Base-by-base conservation (phyloP, 2,888 invertebrate species). In the Agriopis marginaria region DNA sequence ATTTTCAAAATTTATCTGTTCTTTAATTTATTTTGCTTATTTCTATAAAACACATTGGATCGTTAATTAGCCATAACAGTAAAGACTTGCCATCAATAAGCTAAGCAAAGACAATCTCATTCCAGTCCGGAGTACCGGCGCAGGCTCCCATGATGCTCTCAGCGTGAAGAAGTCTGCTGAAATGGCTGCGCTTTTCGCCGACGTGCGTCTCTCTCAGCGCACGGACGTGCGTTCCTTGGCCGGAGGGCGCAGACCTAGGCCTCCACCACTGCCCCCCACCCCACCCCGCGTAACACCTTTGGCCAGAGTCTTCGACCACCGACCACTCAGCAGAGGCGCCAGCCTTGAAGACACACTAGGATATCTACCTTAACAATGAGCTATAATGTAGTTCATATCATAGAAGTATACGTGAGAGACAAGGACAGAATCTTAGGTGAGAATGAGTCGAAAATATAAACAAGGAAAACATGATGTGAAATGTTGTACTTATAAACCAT, bases 81-180 rank as follows among this genome's bases (percentile, higher is more conserved):
- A 45, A 45, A 3, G 0, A 49, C 49, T 23, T 17, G 10, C 2
- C 50, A 23, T 50, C 23, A 17, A 17, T 23, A 23, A n/a, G n/a
- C 23, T 23, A 23, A 51, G 32, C 17, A 50, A 50, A 49, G 0
- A 23, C 10, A 63, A n/a, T 56, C 3, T 53, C 42, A 10, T 63
- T 83, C 78, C 86, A 94, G 94, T 94, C 6, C 89, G 94, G 49
- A 94, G 93, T 70, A 92, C 92, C 0, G 94, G 94, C 50, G 95
- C 95, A 0, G 93, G 93, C 17, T 95, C 95, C 0, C 95, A 95
- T 62, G 97, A 97, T 79, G 97, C 97, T 0, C 90, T 98, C 0
- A 97, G 97, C 64, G 97, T 98, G 42, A 98, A 98, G 88, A 98
- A 98, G 86, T 97, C 97, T 3, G 98, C 98, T 0, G 98, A 98